Conservation (phyloP, 2,113 vertebrate genomes). For the Ophiodon elongatus region DNA sequence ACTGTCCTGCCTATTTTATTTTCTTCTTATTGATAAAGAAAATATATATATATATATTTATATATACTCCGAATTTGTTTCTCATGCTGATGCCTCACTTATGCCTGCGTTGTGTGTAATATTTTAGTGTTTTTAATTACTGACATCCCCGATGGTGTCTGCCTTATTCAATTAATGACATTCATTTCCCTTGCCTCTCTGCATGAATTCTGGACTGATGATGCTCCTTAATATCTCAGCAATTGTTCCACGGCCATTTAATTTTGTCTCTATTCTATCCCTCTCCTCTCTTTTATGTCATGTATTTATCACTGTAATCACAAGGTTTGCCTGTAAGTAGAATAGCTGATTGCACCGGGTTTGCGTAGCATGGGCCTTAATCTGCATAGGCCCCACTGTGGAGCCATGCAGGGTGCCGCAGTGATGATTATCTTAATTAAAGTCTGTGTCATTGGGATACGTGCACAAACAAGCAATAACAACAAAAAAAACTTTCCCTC, state of each 20-base stretch:
- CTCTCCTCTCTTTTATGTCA: constrained; percentile 64
- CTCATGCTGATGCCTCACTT: constrained; percentile 12
- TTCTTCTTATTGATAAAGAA: constrained; percentile 6
- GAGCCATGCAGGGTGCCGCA: constrained; percentile 58
- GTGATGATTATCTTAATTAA: constrained; percentile 85
- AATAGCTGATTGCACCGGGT: constrained; percentile 61
- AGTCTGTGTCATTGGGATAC: constrained; percentile 78
- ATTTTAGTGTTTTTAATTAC: constrained; percentile 62
- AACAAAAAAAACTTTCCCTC: constrained; percentile 37
- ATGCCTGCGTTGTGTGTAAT: background rate
- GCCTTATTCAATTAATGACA: constrained; percentile 69
- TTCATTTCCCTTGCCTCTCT: constrained; percentile 56
- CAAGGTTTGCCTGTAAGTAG: constrained; percentile 63
- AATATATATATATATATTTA: no score
- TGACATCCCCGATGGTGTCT: constrained; percentile 35
- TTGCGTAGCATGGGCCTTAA: constrained; percentile 48
- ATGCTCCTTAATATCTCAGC: constrained; percentile 61
- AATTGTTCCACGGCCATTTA: constrained; percentile 53
- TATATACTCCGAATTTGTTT: background rate
- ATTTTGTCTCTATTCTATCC: constrained; percentile 46
- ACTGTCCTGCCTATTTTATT: constrained; percentile 7
- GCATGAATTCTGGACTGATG: constrained; percentile 49
- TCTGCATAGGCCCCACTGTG: constrained; percentile 62
- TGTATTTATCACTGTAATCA: constrained; percentile 80
- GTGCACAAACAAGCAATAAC: constrained; percentile 80